Evolutionary conservation across 2,113 vertebrate genomes (phyloP), one percentile per base, ranked within the genome.

Genomic region (Salvator merianae): DNA sequence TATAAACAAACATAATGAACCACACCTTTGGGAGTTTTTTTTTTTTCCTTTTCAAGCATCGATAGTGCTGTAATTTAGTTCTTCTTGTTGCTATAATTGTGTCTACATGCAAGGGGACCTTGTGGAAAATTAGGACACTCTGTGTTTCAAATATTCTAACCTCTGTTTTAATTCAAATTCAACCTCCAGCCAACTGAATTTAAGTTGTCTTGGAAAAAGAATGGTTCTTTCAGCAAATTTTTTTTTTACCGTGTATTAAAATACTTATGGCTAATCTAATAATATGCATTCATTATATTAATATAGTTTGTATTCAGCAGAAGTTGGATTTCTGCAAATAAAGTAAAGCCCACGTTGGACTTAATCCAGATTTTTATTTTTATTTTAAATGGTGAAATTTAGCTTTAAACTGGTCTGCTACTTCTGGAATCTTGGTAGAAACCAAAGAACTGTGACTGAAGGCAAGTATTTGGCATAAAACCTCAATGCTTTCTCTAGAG

Each of bases 371-470:
- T 68, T 28, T 30, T 32, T 68, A 32, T 32, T 63, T 40, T 66
- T 66, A 63, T 66, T 66, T 79, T 68, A 79, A 34, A 8, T 77
- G 76, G 38, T 65, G 62, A 62, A 77, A 38, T 63, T 79, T 79
- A 40, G 40, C n/a, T 79, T 79, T 68, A 66, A 79, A 32, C 28
- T 24, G 77, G 66, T 68, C 40, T 68, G 28, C 7, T 66, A 40
- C 77, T 68, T 32, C 63, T 79, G 77, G 68, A 79, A 79, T 68
- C 28, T 68, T 65, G 77, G 28, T 79, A 68, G 65, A 28, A 79
- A 47, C 34, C 47, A 28, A 38, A 34, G 55, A 38, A 62, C 38
- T 32, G 59, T 79, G 77, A 79, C 77, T 18, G 30, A 66, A 79
- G 30, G 24, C 62, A 47, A 28, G 22, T 68, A 68, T 66, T 79